These are phyloP conservation scores for Nicator chloris DNA, from an alignment of 2,113 vertebrate genomes.

Conservation along the genomic window DNA sequence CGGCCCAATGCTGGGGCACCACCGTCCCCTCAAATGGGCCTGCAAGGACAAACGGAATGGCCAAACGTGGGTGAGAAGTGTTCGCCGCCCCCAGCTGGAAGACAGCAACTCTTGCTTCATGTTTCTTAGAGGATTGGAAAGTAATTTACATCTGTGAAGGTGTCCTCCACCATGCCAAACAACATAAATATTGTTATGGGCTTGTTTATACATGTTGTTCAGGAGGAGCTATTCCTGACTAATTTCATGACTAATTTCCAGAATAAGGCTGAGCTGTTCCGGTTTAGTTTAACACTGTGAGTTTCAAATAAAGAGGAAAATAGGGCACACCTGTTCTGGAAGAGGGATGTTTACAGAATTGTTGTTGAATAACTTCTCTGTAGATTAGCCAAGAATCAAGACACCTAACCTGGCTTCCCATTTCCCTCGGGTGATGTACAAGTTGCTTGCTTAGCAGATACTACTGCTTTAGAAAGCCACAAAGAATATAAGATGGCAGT, in stretches of 20 bases:
- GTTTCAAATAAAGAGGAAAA: conserved; percentile 39
- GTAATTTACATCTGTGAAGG: neutral
- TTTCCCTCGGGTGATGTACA: neutral
- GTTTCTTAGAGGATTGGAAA: neutral
- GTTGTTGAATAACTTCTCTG: neutral
- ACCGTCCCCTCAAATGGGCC: fast-evolving
- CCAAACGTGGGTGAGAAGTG: fast-evolving
- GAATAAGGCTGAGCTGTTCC: neutral
- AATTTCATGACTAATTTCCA: conserved; percentile 33
- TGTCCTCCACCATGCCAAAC: neutral
- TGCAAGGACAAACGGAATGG: neutral
- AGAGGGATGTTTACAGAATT: neutral
- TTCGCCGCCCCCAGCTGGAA: neutral
- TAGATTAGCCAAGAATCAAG: neutral
- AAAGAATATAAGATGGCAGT: neutral
- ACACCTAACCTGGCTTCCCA: neutral
- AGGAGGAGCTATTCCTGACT: conserved; percentile 2
- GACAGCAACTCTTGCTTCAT: too few relatives aligned
- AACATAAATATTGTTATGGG: neutral
- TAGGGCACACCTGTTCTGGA: conserved; percentile 5
- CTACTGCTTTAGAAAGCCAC: neutral
- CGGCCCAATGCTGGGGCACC: neutral
- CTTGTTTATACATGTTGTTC: conserved; percentile 5
- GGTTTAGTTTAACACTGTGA: neutral
- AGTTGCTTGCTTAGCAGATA: neutral